Evolutionary conservation across 2,113 vertebrate species (phyloP).

Genomic region (Circaetus gallicus): DNA sequence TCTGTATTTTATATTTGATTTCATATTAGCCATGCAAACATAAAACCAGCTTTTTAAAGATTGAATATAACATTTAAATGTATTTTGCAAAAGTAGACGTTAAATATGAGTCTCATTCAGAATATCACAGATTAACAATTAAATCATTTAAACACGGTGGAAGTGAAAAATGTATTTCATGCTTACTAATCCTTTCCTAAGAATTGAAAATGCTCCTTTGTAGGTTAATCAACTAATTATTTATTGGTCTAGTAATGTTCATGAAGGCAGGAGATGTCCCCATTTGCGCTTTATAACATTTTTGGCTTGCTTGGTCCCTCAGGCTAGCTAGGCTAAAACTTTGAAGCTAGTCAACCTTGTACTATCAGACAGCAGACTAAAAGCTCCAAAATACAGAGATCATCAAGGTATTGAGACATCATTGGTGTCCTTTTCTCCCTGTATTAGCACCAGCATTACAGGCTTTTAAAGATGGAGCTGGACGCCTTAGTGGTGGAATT

Average conservation of each 20-base stretch:
- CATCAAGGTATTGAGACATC: too few relatives aligned
- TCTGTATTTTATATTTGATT: neutral
- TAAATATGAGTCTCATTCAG: neutral
- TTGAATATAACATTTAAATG: neutral
- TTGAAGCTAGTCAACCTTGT: neutral
- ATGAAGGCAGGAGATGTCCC: neutral
- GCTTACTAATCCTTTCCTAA: neutral
- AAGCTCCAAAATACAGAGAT: neutral
- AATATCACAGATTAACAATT: neutral
- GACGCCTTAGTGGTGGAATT: neutral
- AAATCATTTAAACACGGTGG: neutral
- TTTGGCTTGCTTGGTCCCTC: neutral
- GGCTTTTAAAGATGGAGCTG: neutral
- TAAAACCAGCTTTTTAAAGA: neutral
- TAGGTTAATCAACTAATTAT: neutral
- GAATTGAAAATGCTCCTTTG: neutral
- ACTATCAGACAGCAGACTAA: neutral
- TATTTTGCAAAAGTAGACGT: neutral
- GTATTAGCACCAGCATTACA: neutral
- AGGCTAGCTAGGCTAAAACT: neutral
- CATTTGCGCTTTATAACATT: neutral
- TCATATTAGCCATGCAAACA: neutral
- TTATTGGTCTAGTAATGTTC: neutral
- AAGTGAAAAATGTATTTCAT: neutral
- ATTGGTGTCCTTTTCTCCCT: neutral